Base-by-base conservation (phyloP, 2,888 invertebrate genomes). In the Ethmia dodecea region DNA sequence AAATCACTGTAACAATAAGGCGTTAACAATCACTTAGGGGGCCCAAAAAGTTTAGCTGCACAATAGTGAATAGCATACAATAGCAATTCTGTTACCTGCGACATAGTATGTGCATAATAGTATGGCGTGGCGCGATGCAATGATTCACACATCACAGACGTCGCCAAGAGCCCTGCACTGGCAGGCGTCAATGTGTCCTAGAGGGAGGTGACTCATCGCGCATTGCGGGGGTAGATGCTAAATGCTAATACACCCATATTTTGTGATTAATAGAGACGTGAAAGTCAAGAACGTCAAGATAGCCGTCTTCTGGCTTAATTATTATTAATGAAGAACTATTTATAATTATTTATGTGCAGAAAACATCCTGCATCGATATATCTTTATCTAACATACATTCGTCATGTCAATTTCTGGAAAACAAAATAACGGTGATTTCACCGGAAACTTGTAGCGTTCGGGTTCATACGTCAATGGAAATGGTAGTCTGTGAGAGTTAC, bases 41-140 rank as follows among this genome's bases (percentile, higher is more conserved):
- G 64, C 56, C 74, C 76, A 67, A 74, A 79, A 80, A 80, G 76
- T 73, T 80, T 77, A 45, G 59, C 67, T 64, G 65, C 67, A 83
- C 83, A 84, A 83, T 84, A 69, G 78, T 57, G 71, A 70, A 72
- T 68, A 69, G 76, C 72, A 80, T 68, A 83, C 81, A 81, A 83
- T 83, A 57, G 77, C 67, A 64, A 74, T 76, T 81, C 68, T 60
- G 76, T 79, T 81, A 80, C 78, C 78, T 77, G 80, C 62, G 80
- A 58, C 71, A 78, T 79, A 80, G 64, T 79, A 81, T 76, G 81
- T 81, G 77, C 80, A 79, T 80, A 80, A 66, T 72, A 64, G 69
- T 69, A 63, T 61, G 71, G 67, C 58, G 53, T 55, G 54, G 42
- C 45, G 42, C 40, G 46, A 41, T 59, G 26, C 26, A 61, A 55